Evolutionary conservation across 2,113 vertebrate genomes (phyloP), one percentile per base, ranked within the genome.

Genomic region (Limanda limanda): DNA sequence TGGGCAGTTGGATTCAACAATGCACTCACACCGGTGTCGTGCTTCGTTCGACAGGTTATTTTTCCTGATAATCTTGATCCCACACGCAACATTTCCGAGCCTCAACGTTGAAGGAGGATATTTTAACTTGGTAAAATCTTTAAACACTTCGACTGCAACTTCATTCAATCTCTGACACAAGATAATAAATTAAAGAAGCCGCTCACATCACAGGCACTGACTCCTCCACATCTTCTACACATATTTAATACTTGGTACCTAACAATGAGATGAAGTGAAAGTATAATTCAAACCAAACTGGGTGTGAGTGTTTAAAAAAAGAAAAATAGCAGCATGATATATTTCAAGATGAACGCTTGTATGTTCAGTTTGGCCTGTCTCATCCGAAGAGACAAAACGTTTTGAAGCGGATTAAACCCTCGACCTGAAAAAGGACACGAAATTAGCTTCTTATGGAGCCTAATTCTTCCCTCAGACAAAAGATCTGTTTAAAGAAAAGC

Each of bases 271-370:
- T 37, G n/a, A 70, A 59, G 40, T 37, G 27, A 59, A 4, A 61
- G 45, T 73, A 76, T 71, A 56, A 27, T 59, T 25, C 66, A 27
- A 35, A 58, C 48, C 59, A 58, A 63, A 75, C 72, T 3, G 4
- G 27, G 14, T 18, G 61, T 85, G 86, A 79, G 76, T 87, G 74
- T 79, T 86, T 24, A 52, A 40, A 62, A 59, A 73, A 81, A 31
- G 24, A 8, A 23, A 58, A 71, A 76, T 91, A 91, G 86, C 91
- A 92, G 91, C 89, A 84, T 74, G 67, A 82, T 71, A 69, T 14
- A 57, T 68, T 77, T 54, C 58, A 20, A 79, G 52, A 55, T 45
- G 54, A 79, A 79, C 48, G 11, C 13, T 31, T 31, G 10, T 23
- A 14, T 62, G 76, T 76, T 85, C 71, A 12, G 56, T 78, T 74